Percentiles rank a stretch among this genome's conserved stretches.
Conservation (phyloP, 1,140 invertebrate genomes). For the Aphelenchoides fujianensis region DNA sequence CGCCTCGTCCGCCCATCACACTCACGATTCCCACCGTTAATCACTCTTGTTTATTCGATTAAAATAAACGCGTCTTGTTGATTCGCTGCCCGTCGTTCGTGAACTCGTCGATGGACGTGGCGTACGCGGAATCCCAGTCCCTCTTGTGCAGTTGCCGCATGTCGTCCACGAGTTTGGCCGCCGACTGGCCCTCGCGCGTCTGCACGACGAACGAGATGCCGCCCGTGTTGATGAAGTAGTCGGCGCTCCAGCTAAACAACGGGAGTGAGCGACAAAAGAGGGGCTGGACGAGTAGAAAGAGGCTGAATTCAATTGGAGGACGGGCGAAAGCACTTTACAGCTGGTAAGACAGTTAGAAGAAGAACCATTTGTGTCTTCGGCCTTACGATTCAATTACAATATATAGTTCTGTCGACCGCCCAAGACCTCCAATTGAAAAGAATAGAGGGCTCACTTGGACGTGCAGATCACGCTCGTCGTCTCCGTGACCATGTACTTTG, state of each 20-base stretch:
- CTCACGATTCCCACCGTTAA: too few relatives aligned
- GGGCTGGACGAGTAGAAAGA: too few relatives aligned
- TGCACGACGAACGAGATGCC: slow-evolving; percentile 69
- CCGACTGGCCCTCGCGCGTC: neutral
- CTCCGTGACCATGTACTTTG: slow-evolving; percentile 98
- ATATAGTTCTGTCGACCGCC: too few relatives aligned
- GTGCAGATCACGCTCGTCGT: slow-evolving; percentile 79
- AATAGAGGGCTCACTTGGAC: neutral
- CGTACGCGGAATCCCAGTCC: slow-evolving; percentile 35
- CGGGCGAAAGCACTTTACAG: too few relatives aligned
- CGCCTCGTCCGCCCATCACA: too few relatives aligned
- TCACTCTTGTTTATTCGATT: slow-evolving; percentile 1
- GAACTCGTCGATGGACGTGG: slow-evolving; percentile 30
- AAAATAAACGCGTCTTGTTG: neutral
- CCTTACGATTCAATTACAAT: too few relatives aligned
- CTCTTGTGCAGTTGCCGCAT: slow-evolving; percentile 27
- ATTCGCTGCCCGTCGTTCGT: slow-evolving; percentile 3
- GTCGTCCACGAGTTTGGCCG: slow-evolving; percentile 27
- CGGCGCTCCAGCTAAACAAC: slow-evolving; percentile 96
- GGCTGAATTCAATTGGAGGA: too few relatives aligned
- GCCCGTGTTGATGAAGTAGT: slow-evolving; percentile 85
- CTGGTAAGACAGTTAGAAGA: too few relatives aligned
- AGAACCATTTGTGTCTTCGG: too few relatives aligned
- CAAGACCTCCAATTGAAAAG: neutral
- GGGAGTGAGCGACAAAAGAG: too few relatives aligned